phyloP scores from a whole-genome alignment of 2,113 vertebrate genomes.

The Delphinapterus leucas region DNA sequence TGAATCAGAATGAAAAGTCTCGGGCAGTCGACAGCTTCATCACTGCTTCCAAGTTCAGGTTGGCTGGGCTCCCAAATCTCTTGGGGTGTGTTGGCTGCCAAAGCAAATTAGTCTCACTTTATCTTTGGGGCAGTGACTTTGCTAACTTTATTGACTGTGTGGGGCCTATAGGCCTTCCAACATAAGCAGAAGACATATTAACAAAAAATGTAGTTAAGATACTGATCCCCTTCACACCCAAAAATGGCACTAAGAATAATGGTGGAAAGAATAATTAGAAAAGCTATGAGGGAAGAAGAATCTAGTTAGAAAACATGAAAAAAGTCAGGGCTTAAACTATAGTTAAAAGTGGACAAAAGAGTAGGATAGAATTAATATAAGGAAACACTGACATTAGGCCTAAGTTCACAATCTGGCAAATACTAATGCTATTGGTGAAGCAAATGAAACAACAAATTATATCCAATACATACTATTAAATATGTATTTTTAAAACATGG shows the following conservation, averaged over 20 bases:
- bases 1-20: background rate
- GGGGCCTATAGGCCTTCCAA: background rate
- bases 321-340: background rate
- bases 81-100: conserved; percentile 62
- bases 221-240: background rate
- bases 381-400: background rate
- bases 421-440: background rate
- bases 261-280: conserved; percentile 1
- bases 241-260: background rate
- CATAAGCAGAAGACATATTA: conserved; percentile 8
- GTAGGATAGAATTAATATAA: background rate
- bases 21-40: conserved; percentile 35
- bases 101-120: conserved; percentile 66
- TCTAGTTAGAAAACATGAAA: background rate
- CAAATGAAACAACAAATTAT: background rate
- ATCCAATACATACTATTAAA: background rate
- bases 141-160: conserved; percentile 61
- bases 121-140: conserved; percentile 65
- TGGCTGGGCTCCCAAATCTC: conserved; percentile 70
- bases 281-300: background rate
- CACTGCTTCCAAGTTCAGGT: conserved; percentile 49
- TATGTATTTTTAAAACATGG: background rate
- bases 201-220: background rate
- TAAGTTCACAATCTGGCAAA: background rate
- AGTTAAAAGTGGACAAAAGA: background rate